Evolutionary conservation across 2,113 vertebrate species (phyloP).

Genomic region (Festucalex cinctus): DNA sequence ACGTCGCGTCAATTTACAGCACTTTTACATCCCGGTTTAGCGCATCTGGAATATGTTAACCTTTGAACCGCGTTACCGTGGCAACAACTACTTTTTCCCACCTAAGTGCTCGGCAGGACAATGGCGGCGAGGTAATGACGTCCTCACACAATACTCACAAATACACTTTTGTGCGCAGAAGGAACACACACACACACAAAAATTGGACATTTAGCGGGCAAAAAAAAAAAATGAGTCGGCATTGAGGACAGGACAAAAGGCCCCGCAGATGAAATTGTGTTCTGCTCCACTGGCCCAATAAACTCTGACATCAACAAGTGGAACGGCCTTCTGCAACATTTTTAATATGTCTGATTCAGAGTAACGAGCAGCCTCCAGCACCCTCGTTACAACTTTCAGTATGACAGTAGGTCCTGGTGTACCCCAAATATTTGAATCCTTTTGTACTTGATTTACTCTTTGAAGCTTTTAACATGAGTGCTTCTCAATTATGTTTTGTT

Average conservation of each 20-base stretch:
- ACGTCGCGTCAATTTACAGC: slow-evolving; percentile 24
- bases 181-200: slow-evolving; percentile 25
- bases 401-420: too few species aligned
- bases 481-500: too few species aligned
- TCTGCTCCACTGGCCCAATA: slow-evolving; percentile 42
- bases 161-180: slow-evolving; percentile 46
- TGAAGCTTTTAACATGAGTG: too few species aligned
- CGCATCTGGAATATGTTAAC: slow-evolving; percentile 31
- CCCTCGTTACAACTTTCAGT: neutral
- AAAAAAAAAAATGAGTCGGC: slow-evolving; percentile 6
- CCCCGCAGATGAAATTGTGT: slow-evolving; percentile 6
- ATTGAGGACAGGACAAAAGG: slow-evolving; percentile 29
- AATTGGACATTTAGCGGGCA: slow-evolving; percentile 27
- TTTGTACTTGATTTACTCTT: too few species aligned
- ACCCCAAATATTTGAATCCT: too few species aligned
- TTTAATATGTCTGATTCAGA: neutral
- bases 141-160: slow-evolving; percentile 41
- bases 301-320: slow-evolving; percentile 39
- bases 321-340: neutral
- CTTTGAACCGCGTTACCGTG: slow-evolving; percentile 53
- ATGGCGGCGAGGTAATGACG: slow-evolving; percentile 46
- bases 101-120: slow-evolving; percentile 34
- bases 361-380: neutral
- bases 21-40: slow-evolving; percentile 32
- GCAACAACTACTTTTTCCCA: slow-evolving; percentile 27